A percentile compares a stretch with the other conserved stretches of the same genome.
These are phyloP conservation scores for Lacerta viridis DNA, from an alignment of 2,797 vertebrate species.

Conservation along the genomic window DNA sequence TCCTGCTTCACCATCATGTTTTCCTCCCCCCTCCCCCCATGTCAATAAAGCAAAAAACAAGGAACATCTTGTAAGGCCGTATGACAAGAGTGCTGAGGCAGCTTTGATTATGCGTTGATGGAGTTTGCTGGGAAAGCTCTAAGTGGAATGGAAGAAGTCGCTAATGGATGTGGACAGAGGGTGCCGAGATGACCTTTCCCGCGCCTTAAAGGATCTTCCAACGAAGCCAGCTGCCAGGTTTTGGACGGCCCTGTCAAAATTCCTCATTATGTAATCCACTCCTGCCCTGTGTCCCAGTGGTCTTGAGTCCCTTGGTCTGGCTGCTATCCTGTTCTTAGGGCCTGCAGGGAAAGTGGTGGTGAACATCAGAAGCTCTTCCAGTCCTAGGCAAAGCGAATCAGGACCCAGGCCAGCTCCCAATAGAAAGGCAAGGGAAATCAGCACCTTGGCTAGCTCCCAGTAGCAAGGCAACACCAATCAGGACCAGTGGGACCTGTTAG, in stretches of 20 bases:
- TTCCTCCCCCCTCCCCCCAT: neutral
- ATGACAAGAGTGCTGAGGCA: conserved; percentile 55
- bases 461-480: no score
- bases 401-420: no score
- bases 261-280: rapidly evolving
- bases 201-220: rapidly evolving
- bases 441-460: no score
- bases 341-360: no score
- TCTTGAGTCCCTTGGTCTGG: rapidly evolving
- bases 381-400: no score
- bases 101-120: neutral
- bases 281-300: rapidly evolving
- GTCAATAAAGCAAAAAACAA: conserved; percentile 30
- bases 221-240: neutral
- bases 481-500: no score
- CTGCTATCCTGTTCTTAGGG: no score
- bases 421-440: no score
- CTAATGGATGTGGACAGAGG: neutral
- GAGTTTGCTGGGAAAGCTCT: neutral
- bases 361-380: no score
- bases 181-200: rapidly evolving
- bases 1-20: neutral
- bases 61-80: conserved; percentile 40
- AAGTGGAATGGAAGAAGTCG: conserved; percentile 24
- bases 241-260: no score